These are phyloP conservation scores for Herminia tarsipennalis DNA, from an alignment of 2,888 invertebrate genomes.

Conservation along the genomic window DNA sequence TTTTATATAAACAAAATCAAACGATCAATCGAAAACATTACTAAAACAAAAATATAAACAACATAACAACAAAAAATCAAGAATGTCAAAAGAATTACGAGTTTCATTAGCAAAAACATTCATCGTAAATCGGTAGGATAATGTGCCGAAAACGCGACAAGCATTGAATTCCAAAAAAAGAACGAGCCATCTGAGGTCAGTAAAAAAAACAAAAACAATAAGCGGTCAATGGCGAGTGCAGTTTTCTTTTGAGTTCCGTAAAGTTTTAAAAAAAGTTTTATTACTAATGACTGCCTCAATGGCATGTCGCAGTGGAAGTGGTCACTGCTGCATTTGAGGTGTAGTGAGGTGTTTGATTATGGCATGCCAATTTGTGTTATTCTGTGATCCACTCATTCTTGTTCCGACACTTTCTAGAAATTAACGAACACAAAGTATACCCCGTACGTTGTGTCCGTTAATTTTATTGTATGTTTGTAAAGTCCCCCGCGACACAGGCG, in stretches of 20 bases:
- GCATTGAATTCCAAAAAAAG: slow-evolving; percentile 64
- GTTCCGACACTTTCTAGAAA: no score
- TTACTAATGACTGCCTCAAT: no score
- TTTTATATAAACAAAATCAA: no score
- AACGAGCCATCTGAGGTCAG: slow-evolving; percentile 56
- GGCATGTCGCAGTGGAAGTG: no score
- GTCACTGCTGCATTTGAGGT: no score
- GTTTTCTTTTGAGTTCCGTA: slow-evolving; percentile 26
- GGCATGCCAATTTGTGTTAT: no score
- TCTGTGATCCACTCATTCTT: no score
- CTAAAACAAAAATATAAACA: slow-evolving; percentile 8
- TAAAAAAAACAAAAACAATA: slow-evolving; percentile 40
- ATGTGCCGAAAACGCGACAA: slow-evolving; percentile 70
- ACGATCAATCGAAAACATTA: slow-evolving; percentile 3
- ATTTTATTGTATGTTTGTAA: no score
- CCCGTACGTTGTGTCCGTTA: no score
- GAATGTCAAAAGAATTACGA: slow-evolving; percentile 52
- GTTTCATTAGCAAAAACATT: slow-evolving; percentile 73
- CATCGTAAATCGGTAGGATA: slow-evolving; percentile 75
- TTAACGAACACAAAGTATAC: no score
- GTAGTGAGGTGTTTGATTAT: no score
- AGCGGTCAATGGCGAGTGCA: slow-evolving; percentile 22
- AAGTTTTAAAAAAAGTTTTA: neutral
- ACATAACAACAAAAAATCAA: slow-evolving; percentile 19
- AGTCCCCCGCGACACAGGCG: no score